Evolutionary conservation across 2,888 invertebrate genomes (phyloP).

Genomic region (Himalopsyche tibetana): DNA sequence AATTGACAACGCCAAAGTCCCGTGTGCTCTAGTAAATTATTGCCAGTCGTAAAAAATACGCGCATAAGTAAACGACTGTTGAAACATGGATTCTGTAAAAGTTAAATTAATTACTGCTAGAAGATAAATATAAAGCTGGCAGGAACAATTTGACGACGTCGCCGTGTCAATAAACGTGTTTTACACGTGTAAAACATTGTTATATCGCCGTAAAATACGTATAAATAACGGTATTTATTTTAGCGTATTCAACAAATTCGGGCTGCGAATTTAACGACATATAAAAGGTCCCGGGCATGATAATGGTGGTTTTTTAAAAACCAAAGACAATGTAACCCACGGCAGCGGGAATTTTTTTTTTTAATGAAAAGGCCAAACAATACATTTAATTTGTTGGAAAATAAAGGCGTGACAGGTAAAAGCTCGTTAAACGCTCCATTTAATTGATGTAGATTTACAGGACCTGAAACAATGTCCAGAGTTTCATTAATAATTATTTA

Average conservation of each 20-base stretch:
- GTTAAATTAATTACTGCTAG: background rate
- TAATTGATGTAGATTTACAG: background rate
- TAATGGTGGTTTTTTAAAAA: background rate
- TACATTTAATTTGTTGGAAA: constrained; percentile 21
- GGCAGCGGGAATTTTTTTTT: background rate
- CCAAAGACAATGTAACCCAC: constrained; percentile 2
- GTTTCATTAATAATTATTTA: background rate
- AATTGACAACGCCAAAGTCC: no score
- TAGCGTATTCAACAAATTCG: background rate
- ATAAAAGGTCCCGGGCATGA: background rate
- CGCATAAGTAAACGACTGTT: background rate
- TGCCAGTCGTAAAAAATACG: no score
- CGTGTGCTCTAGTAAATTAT: no score
- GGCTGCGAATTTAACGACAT: background rate
- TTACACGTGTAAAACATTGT: constrained; percentile 31
- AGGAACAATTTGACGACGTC: background rate
- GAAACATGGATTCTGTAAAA: background rate
- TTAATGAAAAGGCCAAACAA: background rate
- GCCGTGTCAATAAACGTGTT: constrained; percentile 6
- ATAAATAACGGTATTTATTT: constrained; percentile 24
- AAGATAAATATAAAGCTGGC: background rate
- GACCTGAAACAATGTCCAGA: background rate
- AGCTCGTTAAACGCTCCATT: background rate
- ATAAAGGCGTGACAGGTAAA: background rate
- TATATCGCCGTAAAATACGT: background rate